Conservation (phyloP, 2,888 invertebrate genomes). For the Perdita meconis region DNA sequence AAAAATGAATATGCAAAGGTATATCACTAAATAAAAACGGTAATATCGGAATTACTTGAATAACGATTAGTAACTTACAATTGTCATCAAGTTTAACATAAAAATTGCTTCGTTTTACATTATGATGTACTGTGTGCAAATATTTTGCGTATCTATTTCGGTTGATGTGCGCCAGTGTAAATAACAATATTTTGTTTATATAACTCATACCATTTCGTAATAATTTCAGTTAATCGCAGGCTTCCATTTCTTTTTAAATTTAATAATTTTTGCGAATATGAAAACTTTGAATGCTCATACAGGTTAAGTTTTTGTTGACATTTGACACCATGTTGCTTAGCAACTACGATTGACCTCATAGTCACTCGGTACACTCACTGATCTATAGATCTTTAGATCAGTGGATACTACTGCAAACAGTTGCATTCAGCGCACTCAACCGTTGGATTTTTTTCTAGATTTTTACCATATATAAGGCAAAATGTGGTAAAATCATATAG, state of each 20-base stretch:
- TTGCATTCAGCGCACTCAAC: too few species aligned
- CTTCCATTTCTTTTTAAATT: conserved; percentile 13
- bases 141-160: conserved; percentile 52
- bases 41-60: too few species aligned
- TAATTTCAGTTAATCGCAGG: conserved; percentile 9
- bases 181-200: conserved; percentile 46
- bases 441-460: neutral
- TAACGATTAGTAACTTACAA: conserved; percentile 59
- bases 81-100: conserved; percentile 71
- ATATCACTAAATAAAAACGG: too few species aligned
- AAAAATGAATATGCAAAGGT: neutral
- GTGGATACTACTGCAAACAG: neutral
- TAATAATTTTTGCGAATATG: neutral
- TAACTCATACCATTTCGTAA: conserved; percentile 38
- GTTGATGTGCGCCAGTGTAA: conserved; percentile 53
- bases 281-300: neutral
- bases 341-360: conserved; percentile 40
- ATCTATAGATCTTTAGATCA: neutral
- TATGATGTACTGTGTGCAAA: conserved; percentile 67
- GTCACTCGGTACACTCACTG: too few species aligned
- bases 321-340: conserved; percentile 50
- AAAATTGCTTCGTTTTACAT: conserved; percentile 70
- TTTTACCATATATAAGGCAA: too few species aligned
- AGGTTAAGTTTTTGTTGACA: conserved; percentile 53
- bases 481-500: too few species aligned